Conservation (phyloP, 2,888 invertebrate genomes). For the Microchrysa polita region DNA sequence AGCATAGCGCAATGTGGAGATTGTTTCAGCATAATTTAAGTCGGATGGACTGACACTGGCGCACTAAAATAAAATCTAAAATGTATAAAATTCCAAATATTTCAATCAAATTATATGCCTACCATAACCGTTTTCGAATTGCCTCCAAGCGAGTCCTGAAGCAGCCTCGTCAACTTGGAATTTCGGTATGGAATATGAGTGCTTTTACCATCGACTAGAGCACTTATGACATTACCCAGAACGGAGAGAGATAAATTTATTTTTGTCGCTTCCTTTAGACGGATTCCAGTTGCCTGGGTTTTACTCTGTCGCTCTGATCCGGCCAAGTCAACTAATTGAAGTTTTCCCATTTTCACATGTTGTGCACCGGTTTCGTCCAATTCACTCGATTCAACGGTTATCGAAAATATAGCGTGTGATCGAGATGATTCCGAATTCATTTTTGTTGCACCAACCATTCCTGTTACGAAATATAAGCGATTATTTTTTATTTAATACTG, state of each 20-base stretch:
- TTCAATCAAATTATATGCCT: background rate
- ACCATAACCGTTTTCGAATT: constrained; percentile 96
- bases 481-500: no score
- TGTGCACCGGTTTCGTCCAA: constrained; percentile 82
- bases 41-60: constrained; percentile 98
- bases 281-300: constrained; percentile 92
- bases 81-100: constrained; percentile 4
- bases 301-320: constrained; percentile 98
- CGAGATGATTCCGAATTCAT: constrained; percentile 98
- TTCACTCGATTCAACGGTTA: constrained; percentile 96
- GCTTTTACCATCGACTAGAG: constrained; percentile 96
- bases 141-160: constrained; percentile 97
- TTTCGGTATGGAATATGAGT: constrained; percentile 98
- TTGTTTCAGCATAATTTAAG: constrained; percentile 95
- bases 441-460: constrained; percentile 88
- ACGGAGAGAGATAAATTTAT: constrained; percentile 98
- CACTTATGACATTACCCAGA: constrained; percentile 97
- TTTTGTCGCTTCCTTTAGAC: constrained; percentile 96
- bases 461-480: constrained; percentile 62
- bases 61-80: constrained; percentile 69
- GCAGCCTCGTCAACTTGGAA: constrained; percentile 91
- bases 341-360: constrained; percentile 93
- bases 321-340: constrained; percentile 97
- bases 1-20: constrained; percentile 95
- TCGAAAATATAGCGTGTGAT: constrained; percentile 98